These are phyloP conservation scores for Diadumene lineata DNA, from an alignment of 92 coral and sea anemone genomes.

Conservation along the genomic window DNA sequence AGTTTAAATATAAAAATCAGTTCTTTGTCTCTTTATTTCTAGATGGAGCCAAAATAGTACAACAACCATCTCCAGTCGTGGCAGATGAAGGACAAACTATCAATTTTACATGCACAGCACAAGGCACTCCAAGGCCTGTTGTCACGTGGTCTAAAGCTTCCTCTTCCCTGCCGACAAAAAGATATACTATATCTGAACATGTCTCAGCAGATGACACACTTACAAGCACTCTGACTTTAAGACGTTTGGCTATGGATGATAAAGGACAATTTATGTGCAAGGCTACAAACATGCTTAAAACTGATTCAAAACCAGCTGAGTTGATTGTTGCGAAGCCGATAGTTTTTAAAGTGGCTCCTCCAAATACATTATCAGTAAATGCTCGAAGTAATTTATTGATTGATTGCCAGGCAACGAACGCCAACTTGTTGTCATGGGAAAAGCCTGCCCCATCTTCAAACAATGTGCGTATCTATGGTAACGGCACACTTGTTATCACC, in stretches of 20 bases:
- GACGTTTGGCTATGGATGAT: not conserved
- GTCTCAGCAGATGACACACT: not conserved
- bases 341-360: constrained; percentile 9
- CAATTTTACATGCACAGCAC: constrained; percentile 17
- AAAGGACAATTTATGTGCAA: constrained; percentile 17
- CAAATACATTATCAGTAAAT: not conserved
- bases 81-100: constrained; percentile 18
- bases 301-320: not conserved
- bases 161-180: constrained; percentile 3
- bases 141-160: constrained; percentile 32
- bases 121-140: constrained; percentile 23
- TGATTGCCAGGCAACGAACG: constrained; percentile 14
- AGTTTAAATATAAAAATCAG: not conserved
- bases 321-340: constrained; percentile 5
- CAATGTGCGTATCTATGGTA: constrained; percentile 1
- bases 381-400: not conserved
- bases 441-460: not conserved
- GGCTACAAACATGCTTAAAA: constrained; percentile 14
- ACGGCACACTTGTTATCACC: constrained; percentile 21
- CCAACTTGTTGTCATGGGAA: not conserved
- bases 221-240: constrained; percentile 12
- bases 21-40: not conserved
- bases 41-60: constrained; percentile 8
- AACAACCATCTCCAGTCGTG: not conserved
- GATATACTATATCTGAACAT: constrained; percentile 5